Evolutionary conservation across 2,113 vertebrate species (phyloP), one percentile per base, ranked within the genome.

Genomic region (Paracanthobrama guichenoti): DNA sequence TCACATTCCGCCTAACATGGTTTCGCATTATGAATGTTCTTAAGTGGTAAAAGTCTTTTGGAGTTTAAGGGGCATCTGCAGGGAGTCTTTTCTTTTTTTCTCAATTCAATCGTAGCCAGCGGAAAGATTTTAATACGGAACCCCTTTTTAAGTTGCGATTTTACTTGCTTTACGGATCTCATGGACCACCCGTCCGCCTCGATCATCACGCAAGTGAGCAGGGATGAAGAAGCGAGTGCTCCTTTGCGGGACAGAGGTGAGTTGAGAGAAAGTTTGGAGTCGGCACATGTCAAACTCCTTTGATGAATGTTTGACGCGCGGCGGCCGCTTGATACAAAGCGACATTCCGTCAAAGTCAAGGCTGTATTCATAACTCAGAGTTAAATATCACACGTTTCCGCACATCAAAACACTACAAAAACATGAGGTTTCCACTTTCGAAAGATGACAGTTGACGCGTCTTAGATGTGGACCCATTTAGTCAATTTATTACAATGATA

Each of bases 201-300:
- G 69, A 83, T 95, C 50, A 95, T 95, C 90, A 95, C 95, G 16
- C 95, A 95, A 91, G 93, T 95, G 79, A 94, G 91, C 90, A 91
- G 93, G 84, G 95, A 95, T 91, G 94, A 95, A 82, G 95, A 95
- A 86, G 90, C 88, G 8, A 92, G 44, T 22, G 90, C 90, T 88
- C 86, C 90, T 74, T 84, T 92, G 6, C 90, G 83, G 66, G 94
- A 95, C 44, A 90, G 90, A 89, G 92, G 94, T 95, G 81, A 94
- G 93, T 87, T 53, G 82, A 39, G 72, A 83, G 81, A 92, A 89
- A 82, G 86, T 88, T 89, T 85, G 46, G 50, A 44, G 14, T 28
- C 50, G 50, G 88, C 90, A 87, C 86, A 86, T 89, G 90, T 90
- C 86, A 79, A 85, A 60, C 35, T 84, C 44, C 18, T 11, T 82